phyloP scores from a whole-genome alignment of 1,140 invertebrate genomes.

The Scaptodrosophila lebanonensis region DNA sequence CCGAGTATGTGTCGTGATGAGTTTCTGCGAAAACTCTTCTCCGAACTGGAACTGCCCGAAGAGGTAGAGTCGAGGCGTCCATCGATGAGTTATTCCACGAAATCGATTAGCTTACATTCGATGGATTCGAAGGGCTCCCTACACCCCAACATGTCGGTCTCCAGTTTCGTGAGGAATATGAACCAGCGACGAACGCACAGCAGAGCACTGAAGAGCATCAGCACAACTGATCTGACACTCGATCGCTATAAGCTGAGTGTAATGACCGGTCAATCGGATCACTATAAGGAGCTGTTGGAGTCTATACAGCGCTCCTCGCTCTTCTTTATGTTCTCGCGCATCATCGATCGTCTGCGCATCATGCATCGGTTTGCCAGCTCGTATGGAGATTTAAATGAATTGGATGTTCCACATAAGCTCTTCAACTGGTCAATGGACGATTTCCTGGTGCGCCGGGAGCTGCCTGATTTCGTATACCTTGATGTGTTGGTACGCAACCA shows the following conservation, averaged over 20 bases:
- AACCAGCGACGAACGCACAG: neutral
- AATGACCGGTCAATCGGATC: neutral
- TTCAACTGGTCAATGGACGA: constrained; percentile 24
- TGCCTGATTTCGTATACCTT: constrained; percentile 14
- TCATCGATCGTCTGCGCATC: neutral
- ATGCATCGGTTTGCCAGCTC: neutral
- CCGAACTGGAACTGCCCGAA: neutral
- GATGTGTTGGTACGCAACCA: constrained; percentile 14
- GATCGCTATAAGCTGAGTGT: neutral
- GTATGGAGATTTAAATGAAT: neutral
- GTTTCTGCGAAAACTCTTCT: constrained; percentile 15
- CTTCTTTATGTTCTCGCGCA: constrained; percentile 9
- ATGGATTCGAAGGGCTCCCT: too few species aligned
- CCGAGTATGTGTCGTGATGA: constrained; percentile 18
- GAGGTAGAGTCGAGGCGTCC: neutral
- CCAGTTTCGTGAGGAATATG: constrained; percentile 2
- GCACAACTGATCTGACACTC: neutral
- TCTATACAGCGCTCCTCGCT: constrained; percentile 15
- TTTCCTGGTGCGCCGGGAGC: constrained; percentile 12
- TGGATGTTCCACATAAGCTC: constrained; percentile 7
- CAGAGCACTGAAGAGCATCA: neutral
- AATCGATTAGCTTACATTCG: too few species aligned
- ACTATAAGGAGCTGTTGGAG: constrained; percentile 6
- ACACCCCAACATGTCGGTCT: neutral
- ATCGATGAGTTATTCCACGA: neutral